Percentiles rank a stretch among this genome's conserved stretches.
Evolutionary conservation across 2,888 invertebrate species (phyloP).

Genomic region (Corbicula japonica): DNA sequence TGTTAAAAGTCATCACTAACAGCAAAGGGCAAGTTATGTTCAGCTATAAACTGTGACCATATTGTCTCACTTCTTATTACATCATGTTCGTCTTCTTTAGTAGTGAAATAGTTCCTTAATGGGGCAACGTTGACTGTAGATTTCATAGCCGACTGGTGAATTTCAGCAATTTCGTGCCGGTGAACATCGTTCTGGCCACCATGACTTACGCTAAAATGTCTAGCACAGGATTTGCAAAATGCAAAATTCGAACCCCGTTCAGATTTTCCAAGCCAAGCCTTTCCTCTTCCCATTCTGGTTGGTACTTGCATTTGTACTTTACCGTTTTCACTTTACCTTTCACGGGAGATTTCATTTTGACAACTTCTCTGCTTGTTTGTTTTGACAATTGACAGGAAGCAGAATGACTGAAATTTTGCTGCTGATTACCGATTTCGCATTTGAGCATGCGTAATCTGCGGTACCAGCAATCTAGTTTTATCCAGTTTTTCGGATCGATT

Average conservation of each 20-base stretch:
- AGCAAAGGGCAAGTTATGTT: neutral
- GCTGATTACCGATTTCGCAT: neutral
- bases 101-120: neutral
- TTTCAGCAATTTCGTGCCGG: neutral
- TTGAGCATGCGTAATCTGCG: neutral
- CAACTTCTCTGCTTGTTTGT: neutral
- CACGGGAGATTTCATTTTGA: neutral
- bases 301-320: neutral
- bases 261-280: neutral
- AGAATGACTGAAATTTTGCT: neutral
- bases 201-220: neutral
- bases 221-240: neutral
- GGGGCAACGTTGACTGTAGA: neutral
- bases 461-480: no score
- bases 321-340: neutral
- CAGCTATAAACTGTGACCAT: neutral
- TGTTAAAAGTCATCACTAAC: neutral
- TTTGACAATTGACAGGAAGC: neutral
- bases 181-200: constrained; percentile 9
- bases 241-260: neutral
- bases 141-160: neutral
- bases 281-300: neutral
- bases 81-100: neutral
- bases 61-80: neutral
- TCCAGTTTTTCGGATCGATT: neutral